Evolutionary conservation across 2,113 vertebrate genomes (phyloP), one percentile per base, ranked within the genome.

Genomic region (Heterochromis multidens): DNA sequence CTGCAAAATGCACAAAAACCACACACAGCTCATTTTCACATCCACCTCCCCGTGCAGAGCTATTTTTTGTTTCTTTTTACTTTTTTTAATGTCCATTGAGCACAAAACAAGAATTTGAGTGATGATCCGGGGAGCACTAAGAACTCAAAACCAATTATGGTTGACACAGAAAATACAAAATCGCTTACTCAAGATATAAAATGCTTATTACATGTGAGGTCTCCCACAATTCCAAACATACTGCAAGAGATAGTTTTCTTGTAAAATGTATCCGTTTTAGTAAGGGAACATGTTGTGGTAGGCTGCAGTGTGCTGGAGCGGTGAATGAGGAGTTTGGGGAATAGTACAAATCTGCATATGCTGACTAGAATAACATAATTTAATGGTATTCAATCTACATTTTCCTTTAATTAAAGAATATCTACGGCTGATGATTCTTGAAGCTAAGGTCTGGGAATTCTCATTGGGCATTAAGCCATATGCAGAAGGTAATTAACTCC

Each of bases 341-440:
- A 80, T 82, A 62, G 61, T 78, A 52, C 31, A 84, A 80, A 91
- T 80, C 37, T 86, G 88, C 90, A 86, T 35, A 67, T 77, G 70
- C 43, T 61, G 40, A 85, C 85, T 27, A 14, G 46, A 85, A 70
- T 79, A 82, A 89, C 85, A 79, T 35, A 33, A 80, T 83, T 83
- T 83, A 86, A 87, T 82, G 54, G 25, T 62, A 6, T 89, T 89
- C 70, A 79, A 74, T 83, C 54, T 80, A 46, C 81, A 58, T 90
- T 89, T 89, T 74, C 67, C 70, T 76, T 83, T 92, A 89, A 91
- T 91, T 92, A 92, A 89, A 67, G 62, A 91, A 81, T 43, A 80
- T 77, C 80, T 46, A 56, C 8, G 9, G 59, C 60, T 83, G 78
- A 80, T 87, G 83, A 86, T 81, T 94, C 43, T 88, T 79, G 16